These are phyloP conservation scores for Trogon melanurus DNA, from an alignment of 2,113 vertebrate species.

Conservation along the genomic window DNA sequence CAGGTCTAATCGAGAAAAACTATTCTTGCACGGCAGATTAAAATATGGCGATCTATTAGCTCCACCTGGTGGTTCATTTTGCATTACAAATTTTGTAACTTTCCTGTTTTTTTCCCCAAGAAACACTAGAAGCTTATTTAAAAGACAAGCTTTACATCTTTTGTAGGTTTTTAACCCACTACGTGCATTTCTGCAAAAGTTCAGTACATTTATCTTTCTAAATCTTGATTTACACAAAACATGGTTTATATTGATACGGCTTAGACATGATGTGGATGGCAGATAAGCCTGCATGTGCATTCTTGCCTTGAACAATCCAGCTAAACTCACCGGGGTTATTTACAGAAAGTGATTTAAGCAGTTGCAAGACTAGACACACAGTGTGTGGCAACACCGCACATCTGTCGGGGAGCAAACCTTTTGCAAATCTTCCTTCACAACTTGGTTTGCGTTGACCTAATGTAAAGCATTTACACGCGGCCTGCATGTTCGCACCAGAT, in stretches of 20 bases:
- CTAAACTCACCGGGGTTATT: background rate
- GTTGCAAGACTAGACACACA: accelerated
- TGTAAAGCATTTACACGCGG: accelerated
- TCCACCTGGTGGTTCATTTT: conserved; percentile 28
- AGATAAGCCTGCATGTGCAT: accelerated
- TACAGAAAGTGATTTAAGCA: background rate
- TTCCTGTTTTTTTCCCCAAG: background rate
- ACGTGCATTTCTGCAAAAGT: background rate
- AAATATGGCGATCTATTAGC: background rate
- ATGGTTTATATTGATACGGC: too few relatives aligned
- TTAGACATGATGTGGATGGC: accelerated
- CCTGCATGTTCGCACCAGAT: background rate
- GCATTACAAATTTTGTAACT: background rate
- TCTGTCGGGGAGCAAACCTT: background rate
- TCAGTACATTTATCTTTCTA: background rate
- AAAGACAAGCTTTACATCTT: background rate
- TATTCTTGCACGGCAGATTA: background rate
- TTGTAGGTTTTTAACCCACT: background rate
- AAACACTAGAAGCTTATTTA: background rate
- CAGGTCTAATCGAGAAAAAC: background rate
- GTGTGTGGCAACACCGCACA: too few relatives aligned
- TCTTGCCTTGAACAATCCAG: background rate
- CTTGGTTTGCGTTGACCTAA: accelerated
- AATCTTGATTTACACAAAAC: background rate
- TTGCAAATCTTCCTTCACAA: background rate